A percentile compares a stretch with the other conserved stretches of the same genome.
Conservation (phyloP, 2,888 invertebrate genomes). For the Drosophila melanosoma region DNA sequence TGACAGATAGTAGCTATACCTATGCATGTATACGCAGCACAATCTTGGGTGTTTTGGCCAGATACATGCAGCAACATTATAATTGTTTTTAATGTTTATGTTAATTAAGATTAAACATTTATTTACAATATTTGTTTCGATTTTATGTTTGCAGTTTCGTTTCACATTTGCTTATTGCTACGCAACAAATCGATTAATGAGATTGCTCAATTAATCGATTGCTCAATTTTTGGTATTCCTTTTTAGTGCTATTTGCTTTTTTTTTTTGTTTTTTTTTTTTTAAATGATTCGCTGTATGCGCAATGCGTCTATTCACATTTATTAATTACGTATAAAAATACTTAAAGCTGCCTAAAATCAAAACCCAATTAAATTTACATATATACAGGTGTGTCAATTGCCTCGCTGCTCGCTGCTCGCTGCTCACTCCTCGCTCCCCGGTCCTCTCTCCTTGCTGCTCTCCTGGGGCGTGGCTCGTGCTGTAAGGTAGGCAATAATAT, state of each 20-base stretch:
- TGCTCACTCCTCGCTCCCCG: neutral
- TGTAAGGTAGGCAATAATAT: conserved; percentile 36
- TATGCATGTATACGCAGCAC: conserved; percentile 9
- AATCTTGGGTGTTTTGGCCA: neutral
- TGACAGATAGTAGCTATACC: conserved; percentile 44
- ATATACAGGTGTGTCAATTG: conserved; percentile 61
- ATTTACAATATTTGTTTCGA: conserved; percentile 66
- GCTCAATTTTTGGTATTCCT: conserved; percentile 31
- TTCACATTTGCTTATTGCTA: conserved; percentile 54
- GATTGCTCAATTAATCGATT: conserved; percentile 4
- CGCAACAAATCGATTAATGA: conserved; percentile 29
- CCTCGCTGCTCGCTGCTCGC: neutral
- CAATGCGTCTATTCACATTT: conserved; percentile 43
- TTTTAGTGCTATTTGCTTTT: conserved; percentile 23
- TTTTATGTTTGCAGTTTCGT: conserved; percentile 56
- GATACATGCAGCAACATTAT: conserved; percentile 30
- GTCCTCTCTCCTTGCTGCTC: neutral
- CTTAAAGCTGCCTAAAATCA: conserved; percentile 70
- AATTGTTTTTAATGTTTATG: conserved; percentile 9
- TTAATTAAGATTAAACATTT: conserved; percentile 75
- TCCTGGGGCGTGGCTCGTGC: neutral
- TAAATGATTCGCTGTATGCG: conserved; percentile 14
- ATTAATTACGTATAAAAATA: conserved; percentile 79
- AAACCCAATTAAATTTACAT: conserved; percentile 64
- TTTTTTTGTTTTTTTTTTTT: neutral